These are phyloP conservation scores for Bombus impatiens DNA, from an alignment of 1,140 invertebrate genomes.

Conservation along the genomic window DNA sequence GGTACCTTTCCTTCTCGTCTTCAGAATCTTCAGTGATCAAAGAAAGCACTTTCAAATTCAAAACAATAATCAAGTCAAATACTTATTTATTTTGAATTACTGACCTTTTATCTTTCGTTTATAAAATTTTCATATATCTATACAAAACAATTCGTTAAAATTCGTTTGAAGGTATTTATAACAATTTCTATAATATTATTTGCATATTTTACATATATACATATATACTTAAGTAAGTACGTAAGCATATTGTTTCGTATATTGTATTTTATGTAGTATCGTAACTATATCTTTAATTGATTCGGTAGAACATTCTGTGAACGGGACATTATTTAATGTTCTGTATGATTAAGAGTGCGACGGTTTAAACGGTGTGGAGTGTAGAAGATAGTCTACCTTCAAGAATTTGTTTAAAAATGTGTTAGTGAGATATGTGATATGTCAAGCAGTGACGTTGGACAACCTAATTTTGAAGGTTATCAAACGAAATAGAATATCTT, in stretches of 20 bases:
- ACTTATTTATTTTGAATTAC: neutral
- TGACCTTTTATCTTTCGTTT: too few relatives aligned
- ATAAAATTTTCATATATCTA: neutral
- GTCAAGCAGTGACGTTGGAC: slow-evolving; percentile 51
- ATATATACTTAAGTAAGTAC: too few relatives aligned
- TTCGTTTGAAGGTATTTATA: neutral
- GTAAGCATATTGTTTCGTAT: too few relatives aligned
- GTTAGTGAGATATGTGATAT: slow-evolving; percentile 31
- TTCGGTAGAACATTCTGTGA: neutral
- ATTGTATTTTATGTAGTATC: neutral
- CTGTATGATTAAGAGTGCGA: neutral
- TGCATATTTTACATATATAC: neutral
- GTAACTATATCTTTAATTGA: neutral
- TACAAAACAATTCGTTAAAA: neutral
- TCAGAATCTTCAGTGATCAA: neutral
- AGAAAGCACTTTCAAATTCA: neutral
- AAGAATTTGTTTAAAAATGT: slow-evolving; percentile 15
- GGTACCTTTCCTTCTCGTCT: neutral
- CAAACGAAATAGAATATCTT: neutral
- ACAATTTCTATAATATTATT: neutral
- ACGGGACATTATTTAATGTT: slow-evolving; percentile 12
- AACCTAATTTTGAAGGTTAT: slow-evolving; percentile 56
- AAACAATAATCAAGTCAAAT: neutral
- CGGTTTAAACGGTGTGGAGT: neutral
- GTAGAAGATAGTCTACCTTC: neutral